Base-by-base conservation (phyloP, 2,888 invertebrate genomes). In the Phortica magna region DNA sequence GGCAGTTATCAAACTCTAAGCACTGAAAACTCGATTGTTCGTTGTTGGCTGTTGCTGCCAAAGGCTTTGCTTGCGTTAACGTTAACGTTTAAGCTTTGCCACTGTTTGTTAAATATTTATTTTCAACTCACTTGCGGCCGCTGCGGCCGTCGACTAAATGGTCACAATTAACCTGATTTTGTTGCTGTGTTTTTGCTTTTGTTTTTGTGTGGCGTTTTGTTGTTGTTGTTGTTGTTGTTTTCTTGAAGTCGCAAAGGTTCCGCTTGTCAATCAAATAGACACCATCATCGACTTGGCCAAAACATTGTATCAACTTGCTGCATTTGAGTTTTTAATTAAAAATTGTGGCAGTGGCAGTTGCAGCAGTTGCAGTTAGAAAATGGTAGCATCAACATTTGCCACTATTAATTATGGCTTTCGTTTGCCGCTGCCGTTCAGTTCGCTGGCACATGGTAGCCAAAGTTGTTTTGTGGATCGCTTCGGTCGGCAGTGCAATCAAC, bases 141-240 rank as follows among this genome's bases (percentile, higher is more conserved):
- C 76, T 3, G 77, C 79, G 77, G 76, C 73, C n/a, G n/a, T 67
- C 14, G 9, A 78, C 81, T 80, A 82, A 82, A 85, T 83, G 83
- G 79, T 79, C 81, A 83, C 84, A 85, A 85, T 83, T 85, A 85
- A 84, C 84, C 85, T 81, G 84, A 79, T 83, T 84, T 82, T 79
- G 39, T 73, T 65, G 42, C 53, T 9, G 61, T 64, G 57, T 12
- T 65, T 64, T 22, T 61, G 59, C 43, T 19, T 55, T n/a, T 31
- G 31, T 48, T 6, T 48, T 48, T 14, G 48, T 14, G 2, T 48
- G n/a, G n/a, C n/a, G n/a, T 65, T 64, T 22, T 61, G 59, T 43
- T 19, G 43, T n/a, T 31, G 31, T 48, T 6, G 2, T 48, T 14
- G 48, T 14, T 48, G 3, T 48, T 48, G 10, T 48, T 48, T 48